Evolutionary conservation across 1,140 invertebrate genomes (phyloP).

Genomic region (Brachionus sp.): DNA sequence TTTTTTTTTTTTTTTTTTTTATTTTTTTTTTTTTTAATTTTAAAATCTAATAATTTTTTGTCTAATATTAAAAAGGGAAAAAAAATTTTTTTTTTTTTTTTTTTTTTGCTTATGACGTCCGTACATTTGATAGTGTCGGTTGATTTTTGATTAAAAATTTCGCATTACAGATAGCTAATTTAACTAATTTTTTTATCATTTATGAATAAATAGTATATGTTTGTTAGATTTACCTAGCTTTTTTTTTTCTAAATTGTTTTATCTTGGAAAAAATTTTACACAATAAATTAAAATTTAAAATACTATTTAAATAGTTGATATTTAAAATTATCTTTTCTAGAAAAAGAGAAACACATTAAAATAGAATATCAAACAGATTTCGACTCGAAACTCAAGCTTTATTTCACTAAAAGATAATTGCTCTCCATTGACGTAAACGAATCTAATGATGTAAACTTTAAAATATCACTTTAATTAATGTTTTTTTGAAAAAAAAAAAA

Average conservation of each 20-base stretch:
- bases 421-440: not conserved
- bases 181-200: not conserved
- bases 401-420: slow-evolving; percentile 1
- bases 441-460: not conserved
- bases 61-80: not conserved
- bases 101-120: not conserved
- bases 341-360: not conserved
- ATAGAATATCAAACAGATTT: not conserved
- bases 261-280: not conserved
- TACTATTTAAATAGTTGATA: not conserved
- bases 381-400: not conserved
- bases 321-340: not conserved
- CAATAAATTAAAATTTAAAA: slow-evolving; percentile 3
- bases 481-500: too few relatives aligned
- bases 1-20: not conserved
- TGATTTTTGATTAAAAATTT: not conserved
- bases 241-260: not conserved
- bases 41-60: not conserved
- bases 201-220: not conserved
- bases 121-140: not conserved
- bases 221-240: not conserved
- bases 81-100: not conserved
- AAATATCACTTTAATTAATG: not conserved
- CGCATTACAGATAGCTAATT: not conserved
- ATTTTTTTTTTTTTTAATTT: not conserved